Evolutionary conservation across 1,140 invertebrate genomes (phyloP), one percentile per base, ranked within the genome.

Genomic region (Magallana gigas): DNA sequence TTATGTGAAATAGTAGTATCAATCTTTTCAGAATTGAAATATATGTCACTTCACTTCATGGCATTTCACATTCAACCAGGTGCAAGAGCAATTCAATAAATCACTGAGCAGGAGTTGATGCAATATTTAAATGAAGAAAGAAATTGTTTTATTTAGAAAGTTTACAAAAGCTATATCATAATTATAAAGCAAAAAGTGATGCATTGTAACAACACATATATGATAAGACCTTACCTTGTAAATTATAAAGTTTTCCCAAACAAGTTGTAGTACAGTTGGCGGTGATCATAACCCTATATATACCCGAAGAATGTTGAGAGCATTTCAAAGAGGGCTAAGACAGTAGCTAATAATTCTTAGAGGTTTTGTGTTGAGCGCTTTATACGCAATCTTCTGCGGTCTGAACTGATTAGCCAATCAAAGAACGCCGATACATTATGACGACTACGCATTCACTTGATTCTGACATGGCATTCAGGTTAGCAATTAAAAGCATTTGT

Each of bases 401-500:
- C 14, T 29, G 36, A 23, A 29, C 23, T 29, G 23, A 18, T 23
- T 76, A 29, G 23, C 68, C 68, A 76, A 76, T 76, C 68, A 76
- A 48, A 76, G 23, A 23, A 8, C 18, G 68, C 23, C 23, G 68
- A 12, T 36, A 12, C 8, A 76, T 76, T 76, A 76, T 29, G 23
- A 29, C 23, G 68, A 23, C 68, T 12, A 29, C 68, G 68, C 18
- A 64, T 18, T 9, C 23, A 4, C 14, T 12, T 1, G 68, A 8
- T 23, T 8, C 68, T 76, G 68, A 29, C 68, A 29, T 29, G 68
- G 68, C 68, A 76, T 76, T 9, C 23, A 12, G 23, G 68, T 12
- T 76, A 29, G 23, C 68, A 76, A 76, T 76, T 76, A 76, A 76
- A 76, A 76, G 68, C 68, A 23, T 76, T 76, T 76, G 68, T 76